Conservation (phyloP, 2,113 vertebrate species). For the Cyanistes caeruleus region DNA sequence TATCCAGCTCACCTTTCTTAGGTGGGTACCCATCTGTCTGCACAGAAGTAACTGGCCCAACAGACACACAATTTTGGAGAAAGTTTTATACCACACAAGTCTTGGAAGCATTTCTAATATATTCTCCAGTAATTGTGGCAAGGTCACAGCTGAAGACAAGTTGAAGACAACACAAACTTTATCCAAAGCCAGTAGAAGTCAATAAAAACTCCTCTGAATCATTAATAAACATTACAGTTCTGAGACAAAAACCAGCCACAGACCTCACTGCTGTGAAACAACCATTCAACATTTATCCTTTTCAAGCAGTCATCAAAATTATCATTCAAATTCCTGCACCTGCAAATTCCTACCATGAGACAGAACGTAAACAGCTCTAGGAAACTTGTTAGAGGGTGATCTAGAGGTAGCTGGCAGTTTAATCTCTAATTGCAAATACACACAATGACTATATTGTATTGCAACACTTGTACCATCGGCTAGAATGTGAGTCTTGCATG, state of each 20-base stretch:
- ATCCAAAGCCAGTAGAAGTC: background rate
- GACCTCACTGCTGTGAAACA: background rate
- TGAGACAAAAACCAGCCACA: background rate
- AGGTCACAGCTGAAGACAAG: background rate
- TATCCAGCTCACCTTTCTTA: background rate
- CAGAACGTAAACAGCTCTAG: background rate
- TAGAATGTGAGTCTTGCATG: slow-evolving; percentile 57
- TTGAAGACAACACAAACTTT: background rate
- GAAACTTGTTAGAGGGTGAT: background rate
- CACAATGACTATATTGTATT: slow-evolving; percentile 59
- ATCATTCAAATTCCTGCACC: background rate
- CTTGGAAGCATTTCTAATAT: background rate
- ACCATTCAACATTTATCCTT: background rate
- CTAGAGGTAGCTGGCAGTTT: background rate
- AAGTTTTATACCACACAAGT: background rate
- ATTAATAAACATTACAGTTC: background rate
- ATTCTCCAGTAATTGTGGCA: background rate
- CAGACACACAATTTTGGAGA: background rate
- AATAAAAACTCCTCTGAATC: background rate
- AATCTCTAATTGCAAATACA: background rate
- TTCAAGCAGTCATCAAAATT: background rate
- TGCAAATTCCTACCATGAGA: background rate
- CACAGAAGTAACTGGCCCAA: background rate
- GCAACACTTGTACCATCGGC: slow-evolving; percentile 71
- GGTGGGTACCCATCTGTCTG: background rate